Evolutionary conservation across 2,113 vertebrate genomes (phyloP), one percentile per base, ranked within the genome.

Genomic region (Colaptes auratus): DNA sequence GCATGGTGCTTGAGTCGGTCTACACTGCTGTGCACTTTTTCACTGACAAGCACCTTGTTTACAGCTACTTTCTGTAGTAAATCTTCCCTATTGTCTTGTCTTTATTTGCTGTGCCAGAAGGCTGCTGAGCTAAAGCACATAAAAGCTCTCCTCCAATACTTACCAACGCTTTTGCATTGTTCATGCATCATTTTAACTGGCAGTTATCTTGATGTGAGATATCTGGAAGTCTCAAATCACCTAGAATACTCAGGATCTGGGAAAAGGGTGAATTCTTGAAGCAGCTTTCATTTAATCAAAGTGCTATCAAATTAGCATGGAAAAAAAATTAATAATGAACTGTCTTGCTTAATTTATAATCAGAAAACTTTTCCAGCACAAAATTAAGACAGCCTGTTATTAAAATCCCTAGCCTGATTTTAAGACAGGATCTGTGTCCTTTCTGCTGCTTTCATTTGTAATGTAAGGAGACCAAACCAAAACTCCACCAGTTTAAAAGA

Each of bases 161-260:
- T 73, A 63, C 3, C 12, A 92, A 59, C 35, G 42, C 16, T 66
- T 82, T 56, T 19, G 65, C 74, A 21, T 53, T 53, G 65, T 66
- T 84, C 86, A 79, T 92, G 67, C 4, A 0, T 91, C 94, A 91
- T 60, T 93, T 87, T 92, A 91, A 93, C 67, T 92, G 92, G 84
- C 89, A 94, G 31, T 92, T 85, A 79, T 70, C 67, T 74, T 87
- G 88, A 82, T 82, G 55, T 69, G 84, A 89, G 91, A 70, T 85
- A 85, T 76, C 63, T 72, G 71, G 36, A 88, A 88, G 71, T 61
- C 75, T 79, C 6, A 3, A 87, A 70, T 85, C 63, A 59, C 55
- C 55, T 61, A 53, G 27, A 92, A 76, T 65, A 33, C 64, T 73
- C 66, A 11, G 55, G 33, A 87, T 63, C 19, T 4, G 7, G 71